phyloP scores from a whole-genome alignment of 2,888 invertebrate species.

The Malacosoma neustria region DNA sequence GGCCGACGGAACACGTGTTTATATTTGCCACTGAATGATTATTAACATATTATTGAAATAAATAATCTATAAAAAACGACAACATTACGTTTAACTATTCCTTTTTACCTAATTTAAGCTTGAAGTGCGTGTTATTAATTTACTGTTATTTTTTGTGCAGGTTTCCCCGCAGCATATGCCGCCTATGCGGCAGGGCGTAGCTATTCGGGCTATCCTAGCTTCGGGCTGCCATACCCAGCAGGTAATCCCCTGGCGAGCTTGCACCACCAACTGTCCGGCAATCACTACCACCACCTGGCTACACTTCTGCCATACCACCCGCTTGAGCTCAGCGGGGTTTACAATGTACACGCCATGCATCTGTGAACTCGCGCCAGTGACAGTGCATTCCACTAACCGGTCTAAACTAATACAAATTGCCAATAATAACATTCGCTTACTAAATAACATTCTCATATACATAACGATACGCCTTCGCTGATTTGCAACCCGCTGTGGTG shows the following conservation, averaged over 20 bases:
- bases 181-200: constrained; percentile 97
- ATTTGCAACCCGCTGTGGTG: constrained; percentile 53
- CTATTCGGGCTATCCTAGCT: constrained; percentile 98
- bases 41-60: constrained; percentile 25
- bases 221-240: constrained; percentile 98
- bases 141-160: constrained; percentile 74
- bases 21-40: constrained; percentile 32
- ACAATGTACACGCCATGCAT: constrained; percentile 86
- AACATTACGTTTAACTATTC: constrained; percentile 36
- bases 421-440: constrained; percentile 38
- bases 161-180: constrained; percentile 97
- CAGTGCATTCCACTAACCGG: constrained; percentile 70
- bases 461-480: constrained; percentile 51
- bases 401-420: constrained; percentile 37
- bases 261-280: constrained; percentile 81
- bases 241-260: constrained; percentile 91
- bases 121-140: constrained; percentile 21
- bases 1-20: constrained; percentile 46
- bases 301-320: constrained; percentile 79
- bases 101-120: constrained; percentile 22
- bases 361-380: constrained; percentile 79
- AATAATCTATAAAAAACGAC: constrained; percentile 29
- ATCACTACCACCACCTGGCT: constrained; percentile 77
- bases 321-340: constrained; percentile 79
- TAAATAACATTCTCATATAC: constrained; percentile 43